Evolutionary conservation across 1,140 invertebrate genomes (phyloP).

Genomic region (Lepidurus arcticus): DNA sequence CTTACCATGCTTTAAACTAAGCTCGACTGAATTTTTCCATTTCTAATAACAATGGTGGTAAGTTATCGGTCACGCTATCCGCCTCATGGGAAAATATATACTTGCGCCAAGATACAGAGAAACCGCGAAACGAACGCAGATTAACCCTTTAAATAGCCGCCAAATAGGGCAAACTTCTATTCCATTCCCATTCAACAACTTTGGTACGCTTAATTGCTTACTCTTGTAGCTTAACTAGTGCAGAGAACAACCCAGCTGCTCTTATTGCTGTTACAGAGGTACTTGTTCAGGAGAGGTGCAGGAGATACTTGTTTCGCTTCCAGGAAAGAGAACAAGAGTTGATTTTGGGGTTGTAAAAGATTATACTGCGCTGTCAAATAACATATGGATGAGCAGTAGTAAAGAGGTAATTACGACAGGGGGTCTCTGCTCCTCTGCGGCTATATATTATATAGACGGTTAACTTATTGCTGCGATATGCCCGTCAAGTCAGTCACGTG

Average conservation of each 20-base stretch:
- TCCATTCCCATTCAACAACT: no score
- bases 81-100: not conserved
- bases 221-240: no score
- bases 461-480: slow-evolving; percentile 6
- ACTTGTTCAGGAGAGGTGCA: no score
- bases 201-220: no score
- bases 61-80: slow-evolving; percentile 15
- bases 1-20: slow-evolving; percentile 4
- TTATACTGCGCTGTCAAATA: not conserved
- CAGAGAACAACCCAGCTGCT: no score
- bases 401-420: slow-evolving; percentile 12
- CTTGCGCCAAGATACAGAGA: no score
- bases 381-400: slow-evolving; percentile 19
- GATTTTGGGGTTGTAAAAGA: slow-evolving; percentile 11
- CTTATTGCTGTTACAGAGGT: no score
- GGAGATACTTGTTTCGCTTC: not conserved
- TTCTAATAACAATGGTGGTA: slow-evolving; percentile 20
- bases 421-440: slow-evolving; percentile 8
- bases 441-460: not conserved
- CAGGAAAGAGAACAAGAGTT: not conserved
- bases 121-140: no score
- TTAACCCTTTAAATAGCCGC: no score
- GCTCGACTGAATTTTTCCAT: not conserved
- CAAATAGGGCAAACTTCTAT: no score
- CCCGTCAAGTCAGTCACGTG: not conserved